Percentiles rank a stretch among this genome's conserved stretches.
Conservation (phyloP, 2,797 vertebrate genomes). For the Sitta carolinensis region DNA sequence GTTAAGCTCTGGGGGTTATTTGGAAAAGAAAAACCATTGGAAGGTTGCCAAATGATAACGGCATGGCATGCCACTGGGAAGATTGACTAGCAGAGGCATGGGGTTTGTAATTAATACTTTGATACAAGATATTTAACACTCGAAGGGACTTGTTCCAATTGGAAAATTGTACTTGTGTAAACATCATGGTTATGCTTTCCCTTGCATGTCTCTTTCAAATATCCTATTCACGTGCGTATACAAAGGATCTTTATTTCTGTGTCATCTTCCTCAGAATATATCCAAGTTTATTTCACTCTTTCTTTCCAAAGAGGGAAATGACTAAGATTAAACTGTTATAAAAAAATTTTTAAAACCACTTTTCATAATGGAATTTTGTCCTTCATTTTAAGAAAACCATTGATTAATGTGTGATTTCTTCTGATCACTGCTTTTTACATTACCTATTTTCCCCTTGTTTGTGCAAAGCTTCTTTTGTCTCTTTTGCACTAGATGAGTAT, state of each 20-base stretch:
- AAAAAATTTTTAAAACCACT: not conserved
- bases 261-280: not conserved
- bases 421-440: not conserved
- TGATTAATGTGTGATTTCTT: not conserved
- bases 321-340: not conserved
- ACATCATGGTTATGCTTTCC: not conserved
- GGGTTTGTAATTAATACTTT: constrained; percentile 11
- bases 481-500: not conserved
- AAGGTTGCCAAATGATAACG: not conserved
- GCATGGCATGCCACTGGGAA: not conserved
- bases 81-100: not conserved
- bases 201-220: not conserved
- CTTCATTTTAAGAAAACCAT: not conserved
- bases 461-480: not conserved
- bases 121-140: not conserved
- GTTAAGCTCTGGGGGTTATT: constrained; percentile 12
- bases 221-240: not conserved
- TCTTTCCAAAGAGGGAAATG: not conserved
- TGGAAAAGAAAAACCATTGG: not conserved
- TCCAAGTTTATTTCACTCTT: not conserved
- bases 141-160: not conserved
- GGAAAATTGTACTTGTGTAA: not conserved
- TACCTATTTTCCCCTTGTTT: not conserved
- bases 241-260: not conserved
- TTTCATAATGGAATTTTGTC: not conserved